phyloP scores from a whole-genome alignment of 1,140 invertebrate species.

The Neodiprion lecontei region DNA sequence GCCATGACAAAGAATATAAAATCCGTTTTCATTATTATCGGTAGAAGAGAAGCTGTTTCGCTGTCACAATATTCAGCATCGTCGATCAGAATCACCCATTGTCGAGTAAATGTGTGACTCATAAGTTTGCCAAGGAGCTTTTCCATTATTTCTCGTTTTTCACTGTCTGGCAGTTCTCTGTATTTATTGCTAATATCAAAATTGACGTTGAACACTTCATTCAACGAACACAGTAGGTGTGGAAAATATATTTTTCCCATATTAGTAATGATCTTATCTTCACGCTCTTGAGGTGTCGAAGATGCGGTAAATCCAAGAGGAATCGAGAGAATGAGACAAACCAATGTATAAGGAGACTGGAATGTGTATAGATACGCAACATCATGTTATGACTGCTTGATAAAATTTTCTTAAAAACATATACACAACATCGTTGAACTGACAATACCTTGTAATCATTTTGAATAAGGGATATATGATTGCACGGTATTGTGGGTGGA shows the following conservation, averaged over 20 bases:
- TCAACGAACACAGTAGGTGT: conserved; percentile 59
- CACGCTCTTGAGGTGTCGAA: conserved; percentile 49
- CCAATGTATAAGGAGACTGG: conserved; percentile 54
- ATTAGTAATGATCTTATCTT: conserved; percentile 51
- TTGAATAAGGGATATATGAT: conserved; percentile 51
- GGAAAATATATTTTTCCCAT: conserved; percentile 45
- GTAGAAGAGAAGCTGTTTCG: conserved; percentile 62
- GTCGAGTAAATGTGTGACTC: conserved; percentile 46
- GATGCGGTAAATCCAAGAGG: conserved; percentile 53
- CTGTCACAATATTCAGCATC: conserved; percentile 63
- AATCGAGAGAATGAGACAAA: conserved; percentile 56
- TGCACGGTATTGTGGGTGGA: conserved; percentile 50
- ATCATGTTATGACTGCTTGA: not conserved
- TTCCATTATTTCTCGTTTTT: conserved; percentile 48
- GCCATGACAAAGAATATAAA: conserved; percentile 47
- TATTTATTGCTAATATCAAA: conserved; percentile 56
- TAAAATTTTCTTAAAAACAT: conserved; percentile 14
- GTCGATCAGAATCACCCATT: conserved; percentile 65
- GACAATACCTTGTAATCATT: conserved; percentile 50
- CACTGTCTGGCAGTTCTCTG: conserved; percentile 30
- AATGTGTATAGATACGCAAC: conserved; percentile 25
- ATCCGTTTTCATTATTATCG: conserved; percentile 48
- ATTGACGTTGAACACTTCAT: conserved; percentile 64
- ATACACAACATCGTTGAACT: conserved; percentile 13
- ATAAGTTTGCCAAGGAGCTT: conserved; percentile 49